A percentile compares a stretch with the other conserved stretches of the same genome.
Conservation (phyloP, 1,140 invertebrate genomes). For the Limonius californicus region DNA sequence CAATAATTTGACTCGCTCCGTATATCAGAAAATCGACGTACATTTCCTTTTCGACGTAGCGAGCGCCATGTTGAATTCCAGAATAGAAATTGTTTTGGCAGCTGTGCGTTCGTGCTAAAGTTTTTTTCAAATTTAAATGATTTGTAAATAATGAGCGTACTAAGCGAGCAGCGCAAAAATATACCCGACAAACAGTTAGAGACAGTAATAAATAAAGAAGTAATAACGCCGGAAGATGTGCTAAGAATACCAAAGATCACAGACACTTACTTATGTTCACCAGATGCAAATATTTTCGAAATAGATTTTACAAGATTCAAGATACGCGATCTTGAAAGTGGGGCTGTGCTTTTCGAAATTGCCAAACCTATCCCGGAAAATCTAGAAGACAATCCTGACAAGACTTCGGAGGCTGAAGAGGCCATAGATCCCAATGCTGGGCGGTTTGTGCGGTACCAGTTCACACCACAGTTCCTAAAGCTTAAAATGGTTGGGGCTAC, state of each 20-base stretch:
- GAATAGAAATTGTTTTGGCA: background rate
- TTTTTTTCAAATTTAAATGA: background rate
- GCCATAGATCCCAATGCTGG: constrained; percentile 83
- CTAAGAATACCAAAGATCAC: constrained; percentile 58
- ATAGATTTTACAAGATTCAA: constrained; percentile 98
- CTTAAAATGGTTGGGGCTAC: constrained; percentile 94
- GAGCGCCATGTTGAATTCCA: background rate
- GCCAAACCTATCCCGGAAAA: constrained; percentile 74
- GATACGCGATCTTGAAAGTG: constrained; percentile 92
- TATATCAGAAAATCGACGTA: too few relatives aligned
- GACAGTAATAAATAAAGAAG: constrained; percentile 26
- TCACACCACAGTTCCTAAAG: constrained; percentile 94
- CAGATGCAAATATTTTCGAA: constrained; percentile 94
- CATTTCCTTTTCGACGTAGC: constrained; percentile 1
- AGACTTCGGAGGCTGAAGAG: constrained; percentile 58
- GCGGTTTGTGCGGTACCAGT: constrained; percentile 95
- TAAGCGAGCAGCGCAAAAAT: constrained; percentile 40
- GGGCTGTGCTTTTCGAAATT: constrained; percentile 93
- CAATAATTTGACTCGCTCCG: too few relatives aligned
- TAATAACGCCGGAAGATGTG: constrained; percentile 61
- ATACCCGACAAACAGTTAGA: constrained; percentile 30
- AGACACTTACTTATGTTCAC: constrained; percentile 82
- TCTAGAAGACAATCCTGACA: constrained; percentile 63
- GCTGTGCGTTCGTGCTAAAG: too few relatives aligned
- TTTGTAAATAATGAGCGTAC: constrained; percentile 38